Evolutionary conservation across 1,140 invertebrate species (phyloP), one percentile per base, ranked within the genome.

Genomic region (Tenebrio molitor): DNA sequence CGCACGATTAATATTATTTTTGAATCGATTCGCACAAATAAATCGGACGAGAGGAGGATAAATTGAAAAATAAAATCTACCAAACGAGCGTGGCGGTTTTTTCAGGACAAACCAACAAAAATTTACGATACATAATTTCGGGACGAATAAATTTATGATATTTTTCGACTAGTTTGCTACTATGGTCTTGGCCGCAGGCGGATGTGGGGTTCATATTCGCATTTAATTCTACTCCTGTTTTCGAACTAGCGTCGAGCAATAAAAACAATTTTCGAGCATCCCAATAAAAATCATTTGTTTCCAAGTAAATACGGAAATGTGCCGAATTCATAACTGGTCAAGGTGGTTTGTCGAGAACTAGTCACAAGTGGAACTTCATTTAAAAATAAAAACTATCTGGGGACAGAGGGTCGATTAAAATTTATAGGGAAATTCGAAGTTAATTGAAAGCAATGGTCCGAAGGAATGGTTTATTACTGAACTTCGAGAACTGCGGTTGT

Each of bases 1-100:
- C 21, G 17, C 12, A 53, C 50, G 29, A 29, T 58, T 58, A 50
- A 50, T 50, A 6, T 53, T 53, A 29, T 53, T 53, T 29, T 16
- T 25, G 17, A 53, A 53, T 21, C 46, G 17, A 29, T 53, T 23
- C 19, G 19, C 19, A 6, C n/a, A 21, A 50, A 50, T 50, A 50
- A 50, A 50, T 50, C 44, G 25, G 8, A 29, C 8, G 8, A 29
- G 8, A 29, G 8, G 25, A 58, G 15, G 19, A 58, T 58, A 58
- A 19, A 58, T 58, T 58, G 23, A 29, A 58, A 58, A 58, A 50
- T 19, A 50, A 50, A 21, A 29, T 4, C 25, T 29, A 8, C 3
- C 3, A 29, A 29, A 29, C 8, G 1, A 10, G 16, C 17, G 10
- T 10, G 6, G 8, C 17, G 16, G 17, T 50, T 21, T 50, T 50